Evolutionary conservation across 2,888 invertebrate species (phyloP).

Genomic region (Hemistola chrysoprasaria): DNA sequence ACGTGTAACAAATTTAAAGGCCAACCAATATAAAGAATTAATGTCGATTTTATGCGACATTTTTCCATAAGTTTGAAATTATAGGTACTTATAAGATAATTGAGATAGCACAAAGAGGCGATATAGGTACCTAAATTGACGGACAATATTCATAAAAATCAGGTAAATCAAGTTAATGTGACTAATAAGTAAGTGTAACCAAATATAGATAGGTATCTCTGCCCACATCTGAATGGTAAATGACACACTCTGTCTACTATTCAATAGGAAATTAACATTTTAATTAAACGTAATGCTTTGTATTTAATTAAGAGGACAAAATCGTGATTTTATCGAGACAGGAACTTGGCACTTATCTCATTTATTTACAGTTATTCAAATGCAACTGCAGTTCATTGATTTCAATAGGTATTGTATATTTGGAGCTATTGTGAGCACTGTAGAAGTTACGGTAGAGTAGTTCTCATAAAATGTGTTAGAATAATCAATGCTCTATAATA

Average conservation of each 20-base stretch:
- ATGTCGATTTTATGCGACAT: too few relatives aligned
- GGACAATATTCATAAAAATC: slow-evolving; percentile 2
- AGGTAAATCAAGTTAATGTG: slow-evolving; percentile 12
- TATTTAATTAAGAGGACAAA: slow-evolving; percentile 28
- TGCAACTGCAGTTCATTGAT: slow-evolving; percentile 6
- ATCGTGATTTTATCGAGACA: slow-evolving; percentile 23
- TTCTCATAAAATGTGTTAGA: too few relatives aligned
- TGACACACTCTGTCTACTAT: slow-evolving; percentile 21
- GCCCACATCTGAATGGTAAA: slow-evolving; percentile 19
- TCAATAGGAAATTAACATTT: slow-evolving; percentile 36
- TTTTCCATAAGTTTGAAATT: too few relatives aligned
- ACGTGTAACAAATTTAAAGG: too few relatives aligned
- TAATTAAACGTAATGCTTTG: slow-evolving; percentile 30
- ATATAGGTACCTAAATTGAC: slow-evolving; percentile 10
- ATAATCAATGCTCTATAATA: too few relatives aligned
- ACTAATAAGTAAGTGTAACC: slow-evolving; percentile 15
- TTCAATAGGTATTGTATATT: too few relatives aligned
- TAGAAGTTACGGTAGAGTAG: too few relatives aligned
- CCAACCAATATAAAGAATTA: too few relatives aligned
- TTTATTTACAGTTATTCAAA: slow-evolving; percentile 1
- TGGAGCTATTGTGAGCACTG: too few relatives aligned
- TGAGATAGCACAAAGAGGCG: slow-evolving; percentile 7
- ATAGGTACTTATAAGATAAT: too few relatives aligned
- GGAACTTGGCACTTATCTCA: slow-evolving; percentile 11
- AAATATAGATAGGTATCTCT: slow-evolving; percentile 22